phyloP scores from a whole-genome alignment of 2,797 vertebrate species.

The Scyliorhinus canicula region DNA sequence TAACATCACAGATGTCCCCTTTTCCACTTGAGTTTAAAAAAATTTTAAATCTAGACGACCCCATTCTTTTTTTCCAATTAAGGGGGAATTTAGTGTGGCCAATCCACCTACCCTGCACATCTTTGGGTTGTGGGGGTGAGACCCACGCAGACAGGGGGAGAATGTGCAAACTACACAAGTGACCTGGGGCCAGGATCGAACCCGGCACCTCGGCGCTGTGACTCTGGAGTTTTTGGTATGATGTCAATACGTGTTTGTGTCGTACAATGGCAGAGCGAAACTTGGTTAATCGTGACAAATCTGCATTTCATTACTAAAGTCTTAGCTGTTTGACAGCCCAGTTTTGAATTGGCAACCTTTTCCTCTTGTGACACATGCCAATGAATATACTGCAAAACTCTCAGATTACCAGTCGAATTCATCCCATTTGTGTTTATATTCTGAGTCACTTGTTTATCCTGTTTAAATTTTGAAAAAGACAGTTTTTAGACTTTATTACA shows the following conservation, averaged over 20 bases:
- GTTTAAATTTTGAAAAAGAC: background rate
- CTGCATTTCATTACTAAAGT: background rate
- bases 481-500: background rate
- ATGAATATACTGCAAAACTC: background rate
- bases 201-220: too few relatives aligned
- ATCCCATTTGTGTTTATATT: slow-evolving; percentile 14
- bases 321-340: background rate
- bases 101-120: too few relatives aligned
- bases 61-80: too few relatives aligned
- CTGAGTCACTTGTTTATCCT: background rate
- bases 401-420: background rate
- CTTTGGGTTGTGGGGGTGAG: too few relatives aligned
- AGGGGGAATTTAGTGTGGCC: too few relatives aligned
- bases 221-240: too few relatives aligned
- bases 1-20: background rate
- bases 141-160: too few relatives aligned
- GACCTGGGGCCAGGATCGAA: too few relatives aligned
- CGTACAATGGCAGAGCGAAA: background rate
- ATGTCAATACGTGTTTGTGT: background rate
- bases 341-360: background rate
- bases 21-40: too few relatives aligned
- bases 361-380: background rate
- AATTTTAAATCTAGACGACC: too few relatives aligned
- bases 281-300: background rate
- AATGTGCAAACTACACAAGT: too few relatives aligned